Evolutionary conservation across 2,888 invertebrate species (phyloP).

Genomic region (Drosophila nr. fundita): DNA sequence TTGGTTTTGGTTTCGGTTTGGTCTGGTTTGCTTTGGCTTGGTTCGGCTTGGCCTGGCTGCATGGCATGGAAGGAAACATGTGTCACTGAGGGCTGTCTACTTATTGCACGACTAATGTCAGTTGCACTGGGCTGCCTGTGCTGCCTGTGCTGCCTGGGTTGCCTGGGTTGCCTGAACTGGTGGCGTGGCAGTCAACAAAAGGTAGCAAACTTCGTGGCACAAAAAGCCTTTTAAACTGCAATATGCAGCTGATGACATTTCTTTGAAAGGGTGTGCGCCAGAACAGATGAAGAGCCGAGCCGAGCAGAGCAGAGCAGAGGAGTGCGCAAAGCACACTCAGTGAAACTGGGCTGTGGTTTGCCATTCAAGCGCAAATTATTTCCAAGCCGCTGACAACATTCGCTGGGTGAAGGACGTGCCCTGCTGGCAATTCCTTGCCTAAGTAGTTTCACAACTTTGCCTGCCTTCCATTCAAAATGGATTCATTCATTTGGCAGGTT

Average conservation of each 20-base stretch:
- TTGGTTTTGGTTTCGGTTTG: constrained; percentile 24
- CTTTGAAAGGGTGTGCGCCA: constrained; percentile 32
- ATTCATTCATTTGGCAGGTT: constrained; percentile 45
- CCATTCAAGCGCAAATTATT: constrained; percentile 67
- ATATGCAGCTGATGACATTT: constrained; percentile 66
- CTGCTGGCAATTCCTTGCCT: constrained; percentile 18
- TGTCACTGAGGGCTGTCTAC: constrained; percentile 77
- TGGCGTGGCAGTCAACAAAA: constrained; percentile 63
- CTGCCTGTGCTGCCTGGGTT: constrained; percentile 14
- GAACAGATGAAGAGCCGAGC: background rate
- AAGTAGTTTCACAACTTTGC: constrained; percentile 38
- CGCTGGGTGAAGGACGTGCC: constrained; percentile 45
- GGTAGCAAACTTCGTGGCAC: constrained; percentile 72
- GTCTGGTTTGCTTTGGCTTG: constrained; percentile 32
- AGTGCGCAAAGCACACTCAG: background rate
- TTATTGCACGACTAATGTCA: constrained; percentile 79
- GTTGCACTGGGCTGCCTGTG: constrained; percentile 55
- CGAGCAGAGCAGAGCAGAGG: background rate
- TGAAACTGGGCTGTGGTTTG: constrained; percentile 55
- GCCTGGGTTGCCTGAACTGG: constrained; percentile 1
- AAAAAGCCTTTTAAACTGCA: constrained; percentile 68
- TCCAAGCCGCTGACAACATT: constrained; percentile 52
- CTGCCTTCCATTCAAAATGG: constrained; percentile 19
- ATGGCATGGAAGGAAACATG: constrained; percentile 76
- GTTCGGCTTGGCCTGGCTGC: constrained; percentile 28